Percentiles rank a stretch among this genome's conserved stretches.
Evolutionary conservation across 64 coral and sea anemone genomes (phyloP).

Genomic region (Dendronephthya gigantea): DNA sequence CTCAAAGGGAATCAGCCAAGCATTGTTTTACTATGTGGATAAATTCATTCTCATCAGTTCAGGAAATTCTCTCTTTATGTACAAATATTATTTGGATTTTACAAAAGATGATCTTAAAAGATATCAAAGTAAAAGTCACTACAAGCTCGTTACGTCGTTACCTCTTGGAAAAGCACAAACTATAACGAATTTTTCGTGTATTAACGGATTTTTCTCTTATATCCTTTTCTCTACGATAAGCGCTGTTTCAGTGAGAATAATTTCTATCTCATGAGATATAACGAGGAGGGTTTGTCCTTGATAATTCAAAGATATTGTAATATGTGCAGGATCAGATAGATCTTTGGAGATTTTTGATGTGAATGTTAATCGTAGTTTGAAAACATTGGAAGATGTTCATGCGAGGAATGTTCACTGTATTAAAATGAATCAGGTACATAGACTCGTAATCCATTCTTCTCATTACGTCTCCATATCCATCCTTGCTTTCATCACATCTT

Average conservation of each 20-base stretch:
- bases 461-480: too few relatives aligned
- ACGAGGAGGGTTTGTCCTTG: constrained; percentile 19
- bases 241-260: not conserved
- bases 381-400: constrained; percentile 59
- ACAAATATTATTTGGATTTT: constrained; percentile 74
- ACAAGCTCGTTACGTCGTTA: constrained; percentile 70
- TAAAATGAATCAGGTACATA: constrained; percentile 80
- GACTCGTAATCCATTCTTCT: too few relatives aligned
- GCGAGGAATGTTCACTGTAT: constrained; percentile 65
- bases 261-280: not conserved
- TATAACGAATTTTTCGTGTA: constrained; percentile 76
- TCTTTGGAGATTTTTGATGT: constrained; percentile 93
- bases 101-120: constrained; percentile 85
- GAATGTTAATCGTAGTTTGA: constrained; percentile 60
- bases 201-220: constrained; percentile 91
- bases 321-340: constrained; percentile 87
- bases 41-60: constrained; percentile 75
- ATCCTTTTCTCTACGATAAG: constrained; percentile 39
- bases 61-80: constrained; percentile 68
- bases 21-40: constrained; percentile 91
- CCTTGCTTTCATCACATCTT: too few relatives aligned
- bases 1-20: constrained; percentile 69
- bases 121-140: constrained; percentile 67
- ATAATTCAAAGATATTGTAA: constrained; percentile 52
- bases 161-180: constrained; percentile 62